Percentiles rank a stretch among this genome's conserved stretches.
phyloP scores from a whole-genome alignment of 2,113 vertebrate species.

The Gila orcuttii region DNA sequence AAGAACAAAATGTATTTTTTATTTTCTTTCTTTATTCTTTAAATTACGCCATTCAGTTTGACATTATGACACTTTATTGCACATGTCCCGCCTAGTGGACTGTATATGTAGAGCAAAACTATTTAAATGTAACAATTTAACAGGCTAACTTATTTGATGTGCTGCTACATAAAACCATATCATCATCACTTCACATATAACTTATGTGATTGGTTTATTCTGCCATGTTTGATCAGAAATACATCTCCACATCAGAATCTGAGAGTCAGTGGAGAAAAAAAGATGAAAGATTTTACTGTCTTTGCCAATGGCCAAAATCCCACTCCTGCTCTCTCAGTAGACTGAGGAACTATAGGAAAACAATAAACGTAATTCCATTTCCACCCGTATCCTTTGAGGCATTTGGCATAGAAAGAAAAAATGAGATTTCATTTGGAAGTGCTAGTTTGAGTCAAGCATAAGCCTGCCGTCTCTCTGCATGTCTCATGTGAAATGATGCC shows the following conservation, averaged over 20 bases:
- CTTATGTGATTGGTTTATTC: constrained; percentile 67
- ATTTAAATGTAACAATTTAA: constrained; percentile 13
- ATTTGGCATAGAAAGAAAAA: constrained; percentile 62
- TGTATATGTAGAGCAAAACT: neutral
- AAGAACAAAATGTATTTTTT: neutral
- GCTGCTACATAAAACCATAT: neutral
- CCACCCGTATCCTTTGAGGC: constrained; percentile 62
- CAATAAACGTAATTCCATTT: constrained; percentile 64
- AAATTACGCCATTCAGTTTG: too few species aligned
- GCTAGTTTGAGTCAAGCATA: constrained; percentile 11
- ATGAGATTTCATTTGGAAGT: constrained; percentile 26
- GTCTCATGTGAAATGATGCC: constrained; percentile 40
- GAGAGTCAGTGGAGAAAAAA: constrained; percentile 70
- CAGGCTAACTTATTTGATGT: neutral
- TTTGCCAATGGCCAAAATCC: constrained; percentile 69
- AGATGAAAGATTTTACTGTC: constrained; percentile 61
- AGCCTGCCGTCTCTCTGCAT: constrained; percentile 12
- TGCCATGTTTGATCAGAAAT: constrained; percentile 63
- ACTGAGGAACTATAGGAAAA: constrained; percentile 64
- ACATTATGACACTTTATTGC: too few species aligned
- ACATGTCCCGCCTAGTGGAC: constrained; percentile 12
- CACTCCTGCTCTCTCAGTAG: constrained; percentile 64
- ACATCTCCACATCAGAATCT: constrained; percentile 58
- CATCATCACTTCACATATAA: constrained; percentile 49
- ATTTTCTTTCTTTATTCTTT: too few species aligned